These are phyloP conservation scores for Hermaeophaga mercurialis DNA, from an alignment of 2,888 invertebrate genomes.

Conservation along the genomic window DNA sequence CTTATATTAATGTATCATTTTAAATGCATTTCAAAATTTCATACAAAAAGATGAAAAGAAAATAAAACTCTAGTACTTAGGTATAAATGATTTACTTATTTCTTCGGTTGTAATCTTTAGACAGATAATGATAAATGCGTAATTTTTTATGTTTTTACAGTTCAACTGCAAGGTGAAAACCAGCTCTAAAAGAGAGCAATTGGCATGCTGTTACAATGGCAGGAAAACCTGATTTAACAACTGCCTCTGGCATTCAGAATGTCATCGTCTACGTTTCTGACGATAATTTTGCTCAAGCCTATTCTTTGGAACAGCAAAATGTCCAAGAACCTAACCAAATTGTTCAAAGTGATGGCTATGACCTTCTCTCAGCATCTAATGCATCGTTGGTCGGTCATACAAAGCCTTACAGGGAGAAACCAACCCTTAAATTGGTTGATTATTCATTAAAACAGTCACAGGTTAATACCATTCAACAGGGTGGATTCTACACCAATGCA, in stretches of 20 bases:
- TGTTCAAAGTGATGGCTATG: constrained; percentile 31
- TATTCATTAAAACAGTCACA: constrained; percentile 13
- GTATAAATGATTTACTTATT: too few species aligned
- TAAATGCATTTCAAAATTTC: too few species aligned
- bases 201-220: constrained; percentile 78
- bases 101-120: too few species aligned
- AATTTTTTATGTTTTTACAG: constrained; percentile 53
- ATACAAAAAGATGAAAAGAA: too few species aligned
- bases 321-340: constrained; percentile 42
- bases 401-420: constrained; percentile 22
- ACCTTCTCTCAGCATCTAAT: constrained; percentile 10
- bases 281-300: constrained; percentile 62
- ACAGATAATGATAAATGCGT: too few species aligned
- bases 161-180: constrained; percentile 53
- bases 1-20: too few species aligned
- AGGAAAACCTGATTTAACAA: constrained; percentile 77
- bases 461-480: constrained; percentile 21
- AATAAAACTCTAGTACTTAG: too few species aligned
- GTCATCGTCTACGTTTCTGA: constrained; percentile 65
- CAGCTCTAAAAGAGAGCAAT: constrained; percentile 63
- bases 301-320: constrained; percentile 61
- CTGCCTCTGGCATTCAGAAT: constrained; percentile 61
- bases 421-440: constrained; percentile 16
- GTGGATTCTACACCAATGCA: constrained; percentile 29
- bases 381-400: constrained; percentile 11